These are phyloP conservation scores for Microctonus hyperodae DNA, from an alignment of 2,888 invertebrate genomes.

Conservation along the genomic window DNA sequence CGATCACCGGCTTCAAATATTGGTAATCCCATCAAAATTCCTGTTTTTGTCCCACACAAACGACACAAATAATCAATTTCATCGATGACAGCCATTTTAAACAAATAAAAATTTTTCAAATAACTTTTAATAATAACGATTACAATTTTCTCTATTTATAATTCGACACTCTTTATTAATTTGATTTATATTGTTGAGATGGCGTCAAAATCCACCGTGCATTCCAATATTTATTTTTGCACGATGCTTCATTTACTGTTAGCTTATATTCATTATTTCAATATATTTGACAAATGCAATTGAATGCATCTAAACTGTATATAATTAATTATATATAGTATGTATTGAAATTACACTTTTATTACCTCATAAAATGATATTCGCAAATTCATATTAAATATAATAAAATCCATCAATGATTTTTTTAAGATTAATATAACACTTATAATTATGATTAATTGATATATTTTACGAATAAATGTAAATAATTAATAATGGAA, in stretches of 20 bases:
- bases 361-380: no score
- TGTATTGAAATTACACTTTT: no score
- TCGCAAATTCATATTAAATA: no score
- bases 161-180: background rate
- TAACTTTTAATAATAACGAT: background rate
- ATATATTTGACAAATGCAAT: background rate
- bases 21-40: slow-evolving; percentile 61
- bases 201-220: background rate
- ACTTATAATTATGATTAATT: no score
- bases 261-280: background rate
- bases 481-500: no score
- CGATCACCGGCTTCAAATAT: slow-evolving; percentile 65
- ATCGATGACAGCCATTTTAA: slow-evolving; percentile 49
- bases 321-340: slow-evolving; percentile 6
- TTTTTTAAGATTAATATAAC: no score
- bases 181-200: background rate
- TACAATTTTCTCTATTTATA: background rate
- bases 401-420: no score
- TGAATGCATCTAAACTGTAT: background rate
- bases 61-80: slow-evolving; percentile 62
- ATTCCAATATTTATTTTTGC: background rate
- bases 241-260: background rate
- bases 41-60: slow-evolving; percentile 62
- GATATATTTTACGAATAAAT: no score
- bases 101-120: background rate